Base-by-base conservation (phyloP, 2,797 vertebrate genomes). In the Protonibea diacanthus region DNA sequence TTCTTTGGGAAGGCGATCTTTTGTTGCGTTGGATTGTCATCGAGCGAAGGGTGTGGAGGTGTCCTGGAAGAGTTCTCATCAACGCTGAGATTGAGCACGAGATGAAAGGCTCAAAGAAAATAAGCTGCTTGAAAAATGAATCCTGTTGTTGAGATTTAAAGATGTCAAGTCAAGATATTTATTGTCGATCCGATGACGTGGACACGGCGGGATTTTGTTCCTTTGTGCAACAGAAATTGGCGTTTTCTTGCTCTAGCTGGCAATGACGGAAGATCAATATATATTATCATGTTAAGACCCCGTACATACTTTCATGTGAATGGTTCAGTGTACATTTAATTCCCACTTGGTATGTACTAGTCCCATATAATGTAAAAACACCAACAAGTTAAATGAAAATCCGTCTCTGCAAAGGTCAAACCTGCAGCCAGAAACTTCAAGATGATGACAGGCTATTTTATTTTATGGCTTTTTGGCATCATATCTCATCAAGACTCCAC, bases 11-110 rank as follows among this genome's bases (percentile, higher is more conserved):
- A 1, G 56, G 55, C 15, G 1, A 14, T 56, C 61, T 81, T 38
- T 59, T 67, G 80, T 74, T 85, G 62, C 33, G 60, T 25, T 62
- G 73, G 84, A 71, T 59, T 78, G 70, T 84, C 67, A 65, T 83
- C 40, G 53, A 33, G 44, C 9, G 18, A 61, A 25, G 57, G 59
- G 40, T 2, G 49, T 9, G n/a, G 78, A 87, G 75, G 79, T 74
- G 84, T 77, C 62, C 21, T 9, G 33, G 63, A 38, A 11, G 67
- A 73, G 59, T 45, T 76, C 76, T 73, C 76, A 53, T 71, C 64
- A 27, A 51, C 78, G 44, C 5, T 6, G 40, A 59, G 49, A 45
- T 59, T 5, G 14, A 11, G 42, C 21, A 56, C 25, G 11, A 42
- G 71, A 61, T 66, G 61, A 70, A 56, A 42, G 18, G 52, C 11